These are phyloP conservation scores for Otocyon megalotis DNA, from an alignment of 2,113 vertebrate genomes.

Conservation along the genomic window DNA sequence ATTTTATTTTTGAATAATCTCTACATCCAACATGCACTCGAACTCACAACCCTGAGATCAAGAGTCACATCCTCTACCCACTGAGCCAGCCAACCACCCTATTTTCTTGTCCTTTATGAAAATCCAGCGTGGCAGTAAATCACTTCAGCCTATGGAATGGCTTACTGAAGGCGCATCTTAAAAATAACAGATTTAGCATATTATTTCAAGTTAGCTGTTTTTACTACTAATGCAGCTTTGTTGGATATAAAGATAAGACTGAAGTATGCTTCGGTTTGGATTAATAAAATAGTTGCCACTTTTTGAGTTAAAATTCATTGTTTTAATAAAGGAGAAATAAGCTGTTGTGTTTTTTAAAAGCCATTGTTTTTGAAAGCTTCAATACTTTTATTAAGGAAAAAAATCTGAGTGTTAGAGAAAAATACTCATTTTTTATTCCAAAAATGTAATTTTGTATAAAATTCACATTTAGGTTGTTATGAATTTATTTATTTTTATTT, in stretches of 20 bases:
- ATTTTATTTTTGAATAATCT: not conserved
- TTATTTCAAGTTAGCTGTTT: not conserved
- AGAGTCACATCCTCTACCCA: not conserved
- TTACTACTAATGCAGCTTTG: constrained; percentile 12
- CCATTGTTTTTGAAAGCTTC: not conserved
- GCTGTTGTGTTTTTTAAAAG: not conserved
- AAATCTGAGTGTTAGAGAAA: not conserved
- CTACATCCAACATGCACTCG: not conserved
- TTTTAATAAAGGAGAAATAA: not conserved
- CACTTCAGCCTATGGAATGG: not conserved
- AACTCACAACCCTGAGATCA: not conserved
- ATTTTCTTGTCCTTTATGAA: not conserved
- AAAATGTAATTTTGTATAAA: not conserved
- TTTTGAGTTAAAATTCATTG: constrained; percentile 10
- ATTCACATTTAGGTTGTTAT: not conserved
- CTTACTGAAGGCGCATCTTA: not conserved
- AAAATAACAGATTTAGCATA: constrained; percentile 32
- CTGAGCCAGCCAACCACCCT: not conserved
- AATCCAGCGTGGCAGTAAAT: not conserved
- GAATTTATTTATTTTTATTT: no score
- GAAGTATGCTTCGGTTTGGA: not conserved
- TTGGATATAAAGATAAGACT: not conserved
- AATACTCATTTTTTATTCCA: constrained; percentile 12
- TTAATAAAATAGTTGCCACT: not conserved
- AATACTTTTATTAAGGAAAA: not conserved